Percentiles rank a stretch among this genome's conserved stretches.
These are phyloP conservation scores for Pogonus chalceus DNA, from an alignment of 1,140 invertebrate genomes.

Conservation along the genomic window DNA sequence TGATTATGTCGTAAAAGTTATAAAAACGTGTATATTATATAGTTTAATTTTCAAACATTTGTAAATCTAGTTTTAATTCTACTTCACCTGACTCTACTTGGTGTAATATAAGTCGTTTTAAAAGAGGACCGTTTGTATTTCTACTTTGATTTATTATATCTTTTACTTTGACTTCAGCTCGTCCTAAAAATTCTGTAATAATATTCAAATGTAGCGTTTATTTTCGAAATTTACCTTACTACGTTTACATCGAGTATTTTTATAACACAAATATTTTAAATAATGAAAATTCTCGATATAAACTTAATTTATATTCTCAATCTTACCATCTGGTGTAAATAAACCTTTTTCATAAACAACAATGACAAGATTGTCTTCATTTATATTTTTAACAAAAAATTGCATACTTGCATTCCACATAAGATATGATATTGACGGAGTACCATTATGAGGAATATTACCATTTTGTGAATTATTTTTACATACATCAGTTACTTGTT, in stretches of 20 bases:
- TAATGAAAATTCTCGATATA: no score
- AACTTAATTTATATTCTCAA: no score
- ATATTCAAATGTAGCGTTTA: not conserved
- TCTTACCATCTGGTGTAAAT: conserved; percentile 66
- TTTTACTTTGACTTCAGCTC: conserved; percentile 60
- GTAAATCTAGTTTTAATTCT: conserved; percentile 62
- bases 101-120: conserved; percentile 54
- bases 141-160: conserved; percentile 54
- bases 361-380: conserved; percentile 65
- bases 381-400: conserved; percentile 63
- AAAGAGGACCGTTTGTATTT: conserved; percentile 55
- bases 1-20: not conserved
- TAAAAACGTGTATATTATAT: not conserved
- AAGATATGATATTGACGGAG: conserved; percentile 39
- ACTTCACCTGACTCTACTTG: conserved; percentile 66
- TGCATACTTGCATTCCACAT: conserved; percentile 79
- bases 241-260: no score
- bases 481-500: conserved; percentile 58
- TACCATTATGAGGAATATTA: conserved; percentile 22
- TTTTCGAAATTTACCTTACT: no score
- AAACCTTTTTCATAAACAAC: conserved; percentile 69
- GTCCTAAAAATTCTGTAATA: conserved; percentile 56
- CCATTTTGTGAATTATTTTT: conserved; percentile 39
- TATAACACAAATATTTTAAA: no score
- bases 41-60: conserved; percentile 46